A percentile compares a stretch with the other conserved stretches of the same genome.
Evolutionary conservation across 2,797 vertebrate genomes (phyloP).

Genomic region (Sebastes elongatus): DNA sequence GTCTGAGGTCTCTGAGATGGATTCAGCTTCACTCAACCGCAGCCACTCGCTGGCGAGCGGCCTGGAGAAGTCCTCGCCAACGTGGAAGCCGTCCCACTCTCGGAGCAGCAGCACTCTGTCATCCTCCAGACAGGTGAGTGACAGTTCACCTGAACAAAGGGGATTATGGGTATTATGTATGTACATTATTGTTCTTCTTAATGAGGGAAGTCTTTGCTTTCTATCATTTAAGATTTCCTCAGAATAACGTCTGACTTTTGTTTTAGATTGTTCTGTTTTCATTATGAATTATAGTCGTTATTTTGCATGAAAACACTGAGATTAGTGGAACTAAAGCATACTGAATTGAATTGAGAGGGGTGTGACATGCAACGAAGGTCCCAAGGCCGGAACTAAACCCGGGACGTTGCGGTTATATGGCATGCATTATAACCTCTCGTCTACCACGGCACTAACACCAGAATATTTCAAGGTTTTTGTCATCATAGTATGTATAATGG

Average conservation of each 20-base stretch:
- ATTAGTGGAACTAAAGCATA: too few relatives aligned
- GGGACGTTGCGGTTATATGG: too few relatives aligned
- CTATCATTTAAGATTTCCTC: background rate
- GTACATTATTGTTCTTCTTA: background rate
- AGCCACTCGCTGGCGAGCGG: constrained; percentile 82
- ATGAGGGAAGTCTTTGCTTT: background rate
- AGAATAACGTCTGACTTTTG: background rate
- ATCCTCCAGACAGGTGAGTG: constrained; percentile 87
- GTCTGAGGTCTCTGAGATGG: constrained; percentile 65
- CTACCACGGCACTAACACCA: too few relatives aligned
- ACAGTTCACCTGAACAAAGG: constrained; percentile 61
- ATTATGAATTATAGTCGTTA: background rate
- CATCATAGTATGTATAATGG: too few relatives aligned
- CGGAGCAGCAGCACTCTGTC: constrained; percentile 89
- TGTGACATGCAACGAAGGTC: too few relatives aligned
- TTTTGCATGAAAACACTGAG: background rate
- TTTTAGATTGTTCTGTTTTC: background rate
- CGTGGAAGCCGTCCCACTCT: constrained; percentile 81
- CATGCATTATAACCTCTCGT: too few relatives aligned
- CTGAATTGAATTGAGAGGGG: too few relatives aligned
- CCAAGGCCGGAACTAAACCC: too few relatives aligned
- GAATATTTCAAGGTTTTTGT: too few relatives aligned
- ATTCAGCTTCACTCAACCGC: constrained; percentile 67
- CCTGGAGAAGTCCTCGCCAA: constrained; percentile 82
- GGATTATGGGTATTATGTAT: background rate